Evolutionary conservation across 2,113 vertebrate genomes (phyloP).

Genomic region (Girardinichthys multiradiatus): DNA sequence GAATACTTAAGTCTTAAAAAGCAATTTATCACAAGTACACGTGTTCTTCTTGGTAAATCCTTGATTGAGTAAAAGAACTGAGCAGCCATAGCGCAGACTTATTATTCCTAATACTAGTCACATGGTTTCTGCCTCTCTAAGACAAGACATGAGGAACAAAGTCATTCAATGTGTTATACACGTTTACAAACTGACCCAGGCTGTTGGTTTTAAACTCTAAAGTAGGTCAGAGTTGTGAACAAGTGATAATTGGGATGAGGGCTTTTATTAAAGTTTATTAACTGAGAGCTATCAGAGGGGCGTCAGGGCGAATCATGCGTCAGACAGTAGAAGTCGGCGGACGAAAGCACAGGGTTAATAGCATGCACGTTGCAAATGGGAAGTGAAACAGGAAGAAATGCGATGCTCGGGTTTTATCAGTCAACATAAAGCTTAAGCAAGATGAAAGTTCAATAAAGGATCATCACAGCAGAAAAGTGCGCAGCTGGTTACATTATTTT

Average conservation of each 20-base stretch:
- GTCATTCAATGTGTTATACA: neutral
- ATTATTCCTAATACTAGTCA: conserved; percentile 46
- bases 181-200: neutral
- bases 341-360: conserved; percentile 9
- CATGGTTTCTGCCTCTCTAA: conserved; percentile 19
- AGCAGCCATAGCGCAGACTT: neutral
- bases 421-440: conserved; percentile 1
- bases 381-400: conserved; percentile 41
- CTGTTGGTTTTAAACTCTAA: too few relatives aligned
- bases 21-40: too few relatives aligned
- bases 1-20: too few relatives aligned
- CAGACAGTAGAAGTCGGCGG: conserved; percentile 27
- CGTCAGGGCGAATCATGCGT: neutral
- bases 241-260: too few relatives aligned
- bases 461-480: too few relatives aligned
- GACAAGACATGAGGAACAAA: neutral
- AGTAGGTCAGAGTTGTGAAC: too few relatives aligned
- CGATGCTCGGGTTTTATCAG: neutral
- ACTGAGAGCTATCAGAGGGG: neutral
- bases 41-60: neutral
- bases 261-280: too few relatives aligned
- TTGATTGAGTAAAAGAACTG: neutral
- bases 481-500: neutral
- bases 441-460: conserved; percentile 5
- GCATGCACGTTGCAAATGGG: conserved; percentile 25